Evolutionary conservation across 2,888 invertebrate genomes (phyloP), one percentile per base, ranked within the genome.

Genomic region (Troglohyphantes excavatus): DNA sequence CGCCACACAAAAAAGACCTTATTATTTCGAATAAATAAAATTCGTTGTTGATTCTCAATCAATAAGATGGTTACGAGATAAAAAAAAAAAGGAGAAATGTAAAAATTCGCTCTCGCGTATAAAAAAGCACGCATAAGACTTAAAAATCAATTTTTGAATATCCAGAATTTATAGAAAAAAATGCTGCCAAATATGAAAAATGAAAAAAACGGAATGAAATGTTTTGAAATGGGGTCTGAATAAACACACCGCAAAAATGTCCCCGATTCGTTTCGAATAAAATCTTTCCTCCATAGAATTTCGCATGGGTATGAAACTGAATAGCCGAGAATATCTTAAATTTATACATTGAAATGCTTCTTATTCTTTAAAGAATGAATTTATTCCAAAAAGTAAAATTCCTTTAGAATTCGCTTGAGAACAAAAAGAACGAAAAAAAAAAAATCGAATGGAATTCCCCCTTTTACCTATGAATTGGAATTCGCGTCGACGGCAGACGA

Each of bases 401-500:
- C 53, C 39, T 53, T 53, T 53, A 13, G 53, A 53, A 53, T 53
- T 53, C 53, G 3, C 33, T 3, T n/a, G 9, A 33, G 33, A 33
- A 33, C 17, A 53, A 53, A 53, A 39, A 39, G 61, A 21, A n/a
- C n/a, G n/a, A n/a, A 65, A 65, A 63, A 78, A 39, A 78, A 78
- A 39, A 65, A 39, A 63, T 63, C 76, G 78, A 43, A 23, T 33
- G 13, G 11, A 78, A 65, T 26, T 78, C 63, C n/a, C 26, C n/a
- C 19, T 65, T 65, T 61, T 33, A 46, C 39, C 43, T 43, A 23
- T 5, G 78, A 78, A 78, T 78, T 65, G 63, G 78, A 65, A 78
- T 78, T 78, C 63, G 26, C 78, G 43, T 78, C 78, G 63, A 78
- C 63, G 29, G 65, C 65, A 65, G 19, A 39, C 65, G 61, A 78